Conservation (phyloP, 2,113 vertebrate genomes). For the Dascyllus trimaculatus region DNA sequence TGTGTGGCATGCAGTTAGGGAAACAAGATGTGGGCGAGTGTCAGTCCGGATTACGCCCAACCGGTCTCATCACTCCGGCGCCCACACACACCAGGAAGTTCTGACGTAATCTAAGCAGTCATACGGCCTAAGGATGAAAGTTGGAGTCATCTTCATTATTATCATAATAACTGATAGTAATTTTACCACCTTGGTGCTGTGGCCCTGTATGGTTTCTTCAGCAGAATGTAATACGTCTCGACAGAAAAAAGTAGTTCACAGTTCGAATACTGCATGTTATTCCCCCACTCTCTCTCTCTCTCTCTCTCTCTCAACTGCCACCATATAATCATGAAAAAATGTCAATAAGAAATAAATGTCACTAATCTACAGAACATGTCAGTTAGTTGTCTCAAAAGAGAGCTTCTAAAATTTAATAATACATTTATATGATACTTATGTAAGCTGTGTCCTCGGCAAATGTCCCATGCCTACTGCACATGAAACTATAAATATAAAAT, state of each 20-base stretch:
- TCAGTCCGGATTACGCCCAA: constrained; percentile 71
- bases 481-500: constrained; percentile 11
- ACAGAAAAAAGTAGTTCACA: neutral
- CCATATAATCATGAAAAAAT: too few species aligned
- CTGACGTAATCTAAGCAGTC: constrained; percentile 72
- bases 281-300: too few species aligned
- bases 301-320: too few species aligned
- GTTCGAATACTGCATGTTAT: too few species aligned
- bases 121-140: constrained; percentile 62
- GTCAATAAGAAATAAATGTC: neutral
- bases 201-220: constrained; percentile 23
- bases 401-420: constrained; percentile 11
- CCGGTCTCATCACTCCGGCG: constrained; percentile 69
- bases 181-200: constrained; percentile 35
- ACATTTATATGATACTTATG: constrained; percentile 30
- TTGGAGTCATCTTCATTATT: constrained; percentile 50
- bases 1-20: constrained; percentile 33
- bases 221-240: constrained; percentile 16
- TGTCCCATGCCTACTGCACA: constrained; percentile 4
- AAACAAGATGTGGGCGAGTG: constrained; percentile 73
- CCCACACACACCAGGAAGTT: constrained; percentile 63
- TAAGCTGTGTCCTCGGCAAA: constrained; percentile 20
- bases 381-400: neutral
- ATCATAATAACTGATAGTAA: constrained; percentile 44
- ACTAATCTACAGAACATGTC: too few species aligned